Evolutionary conservation across 2,797 vertebrate species (phyloP).

Genomic region (Luscinia luscinia): DNA sequence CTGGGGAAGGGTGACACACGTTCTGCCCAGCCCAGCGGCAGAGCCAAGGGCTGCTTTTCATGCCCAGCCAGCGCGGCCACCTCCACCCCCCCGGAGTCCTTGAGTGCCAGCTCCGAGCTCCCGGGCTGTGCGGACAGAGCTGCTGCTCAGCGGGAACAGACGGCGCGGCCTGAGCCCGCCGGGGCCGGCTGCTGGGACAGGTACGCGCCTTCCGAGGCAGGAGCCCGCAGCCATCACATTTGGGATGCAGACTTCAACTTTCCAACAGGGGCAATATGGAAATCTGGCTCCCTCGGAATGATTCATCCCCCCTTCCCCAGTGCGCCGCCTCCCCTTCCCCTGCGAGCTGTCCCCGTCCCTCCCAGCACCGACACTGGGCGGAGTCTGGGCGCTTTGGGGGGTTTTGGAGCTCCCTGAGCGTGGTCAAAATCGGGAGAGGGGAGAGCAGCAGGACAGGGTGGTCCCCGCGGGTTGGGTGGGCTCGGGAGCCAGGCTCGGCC

Average conservation of each 20-base stretch:
- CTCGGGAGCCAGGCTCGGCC: not conserved
- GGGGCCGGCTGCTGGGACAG: constrained; percentile 61
- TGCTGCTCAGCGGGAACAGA: constrained; percentile 55
- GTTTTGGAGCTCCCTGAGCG: rapidly evolving
- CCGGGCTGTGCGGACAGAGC: not conserved
- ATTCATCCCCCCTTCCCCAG: not conserved
- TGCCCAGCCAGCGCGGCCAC: not conserved
- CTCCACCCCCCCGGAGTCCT: constrained; percentile 7
- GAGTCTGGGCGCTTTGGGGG: not conserved
- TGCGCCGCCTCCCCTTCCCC: not conserved
- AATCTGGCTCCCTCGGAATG: constrained; percentile 8
- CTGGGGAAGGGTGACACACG: constrained; percentile 15
- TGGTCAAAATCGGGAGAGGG: not conserved
- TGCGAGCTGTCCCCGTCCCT: not conserved
- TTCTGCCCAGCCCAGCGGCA: constrained; percentile 30
- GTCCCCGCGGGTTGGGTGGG: not conserved
- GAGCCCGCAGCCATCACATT: not conserved
- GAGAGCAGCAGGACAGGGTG: not conserved
- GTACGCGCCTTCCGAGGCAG: constrained; percentile 55
- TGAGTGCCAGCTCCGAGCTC: constrained; percentile 44
- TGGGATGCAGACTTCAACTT: constrained; percentile 48
- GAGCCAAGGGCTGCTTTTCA: constrained; percentile 51
- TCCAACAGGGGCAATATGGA: constrained; percentile 26
- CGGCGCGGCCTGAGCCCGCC: constrained; percentile 39
- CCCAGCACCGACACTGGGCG: not conserved